phyloP scores from a whole-genome alignment of 1,140 invertebrate genomes.

The Drosophila novamexicana region DNA sequence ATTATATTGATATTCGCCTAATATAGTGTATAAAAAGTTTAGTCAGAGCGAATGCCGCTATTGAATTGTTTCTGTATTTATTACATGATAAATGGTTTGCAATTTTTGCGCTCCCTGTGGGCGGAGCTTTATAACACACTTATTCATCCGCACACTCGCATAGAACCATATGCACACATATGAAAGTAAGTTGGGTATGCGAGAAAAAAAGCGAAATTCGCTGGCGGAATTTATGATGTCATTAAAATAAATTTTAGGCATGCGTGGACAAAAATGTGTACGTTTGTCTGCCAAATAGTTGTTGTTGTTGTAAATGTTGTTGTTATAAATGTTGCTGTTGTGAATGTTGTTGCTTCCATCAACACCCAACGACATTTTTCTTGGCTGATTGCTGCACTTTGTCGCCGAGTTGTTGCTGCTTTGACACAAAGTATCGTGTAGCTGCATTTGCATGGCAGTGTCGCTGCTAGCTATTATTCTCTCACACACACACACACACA shows the following conservation, averaged over 20 bases:
- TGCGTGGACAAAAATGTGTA: slow-evolving; percentile 64
- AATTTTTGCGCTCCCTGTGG: slow-evolving; percentile 39
- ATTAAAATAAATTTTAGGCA: slow-evolving; percentile 80
- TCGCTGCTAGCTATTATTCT: slow-evolving; percentile 44
- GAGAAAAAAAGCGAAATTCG: slow-evolving; percentile 41
- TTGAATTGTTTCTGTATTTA: slow-evolving; percentile 29
- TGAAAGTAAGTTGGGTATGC: slow-evolving; percentile 17
- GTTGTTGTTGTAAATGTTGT: slow-evolving; percentile 3
- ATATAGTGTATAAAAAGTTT: not conserved
- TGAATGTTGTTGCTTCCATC: slow-evolving; percentile 35
- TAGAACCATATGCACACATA: slow-evolving; percentile 20
- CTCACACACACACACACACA: slow-evolving; percentile 14
- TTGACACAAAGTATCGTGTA: slow-evolving; percentile 79
- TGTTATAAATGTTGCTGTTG: slow-evolving; percentile 22
- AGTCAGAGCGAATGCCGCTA: not conserved
- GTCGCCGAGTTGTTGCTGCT: slow-evolving; percentile 50
- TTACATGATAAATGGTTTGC: slow-evolving; percentile 69
- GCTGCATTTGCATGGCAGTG: slow-evolving; percentile 57
- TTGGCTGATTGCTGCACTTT: slow-evolving; percentile 71
- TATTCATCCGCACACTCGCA: slow-evolving; percentile 31
- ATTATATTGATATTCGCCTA: too few relatives aligned
- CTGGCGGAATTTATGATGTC: slow-evolving; percentile 75
- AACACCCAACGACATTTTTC: slow-evolving; percentile 61
- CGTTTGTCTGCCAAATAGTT: slow-evolving; percentile 52
- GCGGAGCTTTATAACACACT: slow-evolving; percentile 53